These are phyloP conservation scores for Porites rus DNA, from an alignment of 92 coral and sea anemone genomes.

Conservation along the genomic window DNA sequence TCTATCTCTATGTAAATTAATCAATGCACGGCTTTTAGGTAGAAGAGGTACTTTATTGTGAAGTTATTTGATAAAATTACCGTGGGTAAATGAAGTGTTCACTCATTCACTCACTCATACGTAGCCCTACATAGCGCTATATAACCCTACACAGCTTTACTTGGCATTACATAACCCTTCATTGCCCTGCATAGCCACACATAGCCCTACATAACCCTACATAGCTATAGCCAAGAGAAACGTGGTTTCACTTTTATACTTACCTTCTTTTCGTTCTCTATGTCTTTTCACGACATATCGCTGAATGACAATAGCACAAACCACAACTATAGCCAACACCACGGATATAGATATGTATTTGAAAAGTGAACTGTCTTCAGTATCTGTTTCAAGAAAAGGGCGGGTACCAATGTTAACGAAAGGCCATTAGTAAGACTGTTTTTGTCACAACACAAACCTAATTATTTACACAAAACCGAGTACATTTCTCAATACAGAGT, in stretches of 20 bases:
- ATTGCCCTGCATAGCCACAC: not conserved
- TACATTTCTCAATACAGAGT: too few species aligned
- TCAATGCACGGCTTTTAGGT: too few species aligned
- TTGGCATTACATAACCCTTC: too few species aligned
- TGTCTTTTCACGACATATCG: slow-evolving; percentile 10
- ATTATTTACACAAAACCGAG: too few species aligned
- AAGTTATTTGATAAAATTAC: too few species aligned
- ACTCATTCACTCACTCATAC: too few species aligned
- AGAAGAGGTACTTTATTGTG: too few species aligned
- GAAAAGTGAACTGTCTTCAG: not conserved
- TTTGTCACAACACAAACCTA: too few species aligned
- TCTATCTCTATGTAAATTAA: too few species aligned
- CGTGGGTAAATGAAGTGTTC: too few species aligned
- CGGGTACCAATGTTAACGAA: not conserved
- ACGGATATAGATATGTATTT: slow-evolving; percentile 32
- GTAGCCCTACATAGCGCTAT: too few species aligned
- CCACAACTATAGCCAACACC: slow-evolving; percentile 10
- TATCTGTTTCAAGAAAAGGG: not conserved
- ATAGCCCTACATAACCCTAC: not conserved
- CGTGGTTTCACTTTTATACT: not conserved
- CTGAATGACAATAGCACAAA: slow-evolving; percentile 3
- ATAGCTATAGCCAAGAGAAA: not conserved
- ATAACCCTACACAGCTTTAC: too few species aligned
- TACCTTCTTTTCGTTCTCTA: not conserved
- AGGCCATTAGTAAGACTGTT: not conserved